Evolutionary conservation across 2,888 invertebrate genomes (phyloP).

Genomic region (Pristionchus arcanus): DNA sequence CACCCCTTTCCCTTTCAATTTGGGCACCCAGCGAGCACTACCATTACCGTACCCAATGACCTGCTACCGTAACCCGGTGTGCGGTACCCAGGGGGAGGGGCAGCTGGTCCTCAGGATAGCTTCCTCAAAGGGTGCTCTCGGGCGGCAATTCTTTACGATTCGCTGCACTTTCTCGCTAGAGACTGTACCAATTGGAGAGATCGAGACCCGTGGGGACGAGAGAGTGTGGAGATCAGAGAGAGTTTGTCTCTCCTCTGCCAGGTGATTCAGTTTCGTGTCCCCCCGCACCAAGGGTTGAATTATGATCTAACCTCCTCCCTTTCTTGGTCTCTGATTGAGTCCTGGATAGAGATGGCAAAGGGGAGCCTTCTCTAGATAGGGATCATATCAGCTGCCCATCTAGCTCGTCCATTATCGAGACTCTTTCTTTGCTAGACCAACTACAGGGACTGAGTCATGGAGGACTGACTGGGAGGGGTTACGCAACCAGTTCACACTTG

Average conservation of each 20-base stretch:
- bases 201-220: not conserved
- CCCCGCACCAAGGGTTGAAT: constrained; percentile 38
- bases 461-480: not conserved
- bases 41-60: constrained; percentile 17
- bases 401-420: not conserved
- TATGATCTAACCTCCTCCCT: constrained; percentile 36
- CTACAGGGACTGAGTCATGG: not conserved
- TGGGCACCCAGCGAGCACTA: not conserved
- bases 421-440: not conserved
- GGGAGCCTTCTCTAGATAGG: not conserved
- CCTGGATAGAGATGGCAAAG: constrained; percentile 5
- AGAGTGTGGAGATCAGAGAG: constrained; percentile 33
- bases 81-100: not conserved
- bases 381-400: constrained; percentile 10
- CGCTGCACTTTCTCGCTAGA: constrained; percentile 11
- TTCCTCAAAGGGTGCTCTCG: constrained; percentile 25
- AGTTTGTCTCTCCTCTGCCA: not conserved
- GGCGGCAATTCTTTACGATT: constrained; percentile 47
- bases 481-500: constrained; percentile 26
- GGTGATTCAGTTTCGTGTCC: constrained; percentile 22
- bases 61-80: constrained; percentile 14
- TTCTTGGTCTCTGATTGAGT: not conserved
- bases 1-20: constrained; percentile 40
- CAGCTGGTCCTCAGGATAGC: constrained; percentile 15
- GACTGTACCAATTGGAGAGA: constrained; percentile 34